Percentiles rank a stretch among this genome's conserved stretches.
phyloP scores from a whole-genome alignment of 2,888 invertebrate genomes.

The Phymatocera aterrima region DNA sequence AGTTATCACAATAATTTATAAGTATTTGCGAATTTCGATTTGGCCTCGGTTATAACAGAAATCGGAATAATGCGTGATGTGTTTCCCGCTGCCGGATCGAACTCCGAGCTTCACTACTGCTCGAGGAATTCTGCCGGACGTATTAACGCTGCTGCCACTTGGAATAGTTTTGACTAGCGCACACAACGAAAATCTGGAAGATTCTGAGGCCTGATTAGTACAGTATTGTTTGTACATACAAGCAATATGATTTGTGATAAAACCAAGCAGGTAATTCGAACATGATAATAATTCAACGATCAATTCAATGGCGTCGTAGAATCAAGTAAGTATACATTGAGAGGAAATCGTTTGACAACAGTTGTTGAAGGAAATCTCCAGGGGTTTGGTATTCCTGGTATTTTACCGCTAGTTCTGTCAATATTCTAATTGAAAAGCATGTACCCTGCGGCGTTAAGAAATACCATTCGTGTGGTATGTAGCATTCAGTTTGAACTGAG shows the following conservation, averaged over 20 bases:
- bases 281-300: background rate
- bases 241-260: background rate
- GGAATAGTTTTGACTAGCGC: background rate
- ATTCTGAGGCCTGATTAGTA: no score
- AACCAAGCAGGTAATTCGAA: background rate
- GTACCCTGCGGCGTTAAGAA: background rate
- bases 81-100: background rate
- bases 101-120: background rate
- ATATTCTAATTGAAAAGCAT: conserved; percentile 18
- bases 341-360: conserved; percentile 4
- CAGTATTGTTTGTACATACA: background rate
- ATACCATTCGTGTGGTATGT: no score
- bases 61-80: background rate
- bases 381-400: background rate
- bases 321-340: background rate
- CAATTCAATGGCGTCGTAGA: no score
- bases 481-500: background rate
- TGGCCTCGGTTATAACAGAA: background rate
- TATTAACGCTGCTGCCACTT: background rate
- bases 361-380: background rate
- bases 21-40: background rate
- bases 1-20: background rate
- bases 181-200: background rate
- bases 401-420: background rate
- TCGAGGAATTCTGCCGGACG: background rate